Evolutionary conservation across 2,888 invertebrate genomes (phyloP), one percentile per base, ranked within the genome.

Genomic region (Pinctada fucata): DNA sequence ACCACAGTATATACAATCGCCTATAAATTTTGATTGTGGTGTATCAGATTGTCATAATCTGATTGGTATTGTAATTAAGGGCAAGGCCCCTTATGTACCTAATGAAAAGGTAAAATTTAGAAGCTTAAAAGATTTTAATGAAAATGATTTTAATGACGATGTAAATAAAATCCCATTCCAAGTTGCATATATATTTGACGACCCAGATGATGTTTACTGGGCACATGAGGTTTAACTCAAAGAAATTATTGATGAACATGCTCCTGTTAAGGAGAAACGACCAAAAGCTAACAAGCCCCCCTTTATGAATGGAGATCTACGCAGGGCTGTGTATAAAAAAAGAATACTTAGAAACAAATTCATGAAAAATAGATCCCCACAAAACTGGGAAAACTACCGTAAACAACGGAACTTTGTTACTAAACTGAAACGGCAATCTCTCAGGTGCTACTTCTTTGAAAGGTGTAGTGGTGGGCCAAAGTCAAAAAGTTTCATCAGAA

Each of bases 401-500:
- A 45, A 5, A 45, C 68, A 68, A 68, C 3, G 31, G 47, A n/a
- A 68, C 13, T 45, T 47, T 52, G 79, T 76, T 3, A 76, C 72
- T 4, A 74, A 72, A 64, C 8, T 70, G 3, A 76, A 72, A 52
- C 58, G 67, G 48, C 49, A 79, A 49, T 73, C 73, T 0, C 16
- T 74, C 2, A 10, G 66, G 16, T 73, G 58, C 47, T 74, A 71
- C 13, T 75, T 71, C 13, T 70, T 71, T 31, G 73, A 75, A 67
- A 52, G 79, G 13, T 79, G 76, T 50, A 45, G 65, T 47, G 73
- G 79, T 0, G 71, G 76, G 3, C 52, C 58, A 31, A 73, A 73
- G 50, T 5, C 72, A 58, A 73, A 64, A 0, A 72, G 73, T 31
- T 79, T 76, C 31, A 31, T 31, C 31, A 31, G 31, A 31, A 31